Conservation (phyloP, 2,113 vertebrate species). For the Cairina moschata region DNA sequence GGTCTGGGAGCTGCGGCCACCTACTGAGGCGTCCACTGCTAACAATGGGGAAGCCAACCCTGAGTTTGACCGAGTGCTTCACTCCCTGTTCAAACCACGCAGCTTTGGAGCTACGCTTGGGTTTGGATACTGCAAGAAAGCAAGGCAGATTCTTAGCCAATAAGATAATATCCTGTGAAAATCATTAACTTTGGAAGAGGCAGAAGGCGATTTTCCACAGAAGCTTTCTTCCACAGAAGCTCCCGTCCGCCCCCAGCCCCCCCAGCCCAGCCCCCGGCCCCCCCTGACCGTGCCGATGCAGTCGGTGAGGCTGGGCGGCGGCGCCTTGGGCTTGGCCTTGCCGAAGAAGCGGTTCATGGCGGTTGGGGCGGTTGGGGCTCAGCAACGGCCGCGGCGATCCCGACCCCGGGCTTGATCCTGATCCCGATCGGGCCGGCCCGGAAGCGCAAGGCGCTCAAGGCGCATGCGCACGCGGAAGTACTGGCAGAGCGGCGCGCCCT, state of each 20-base stretch:
- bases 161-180: not conserved
- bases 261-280: too few relatives aligned
- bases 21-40: not conserved
- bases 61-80: not conserved
- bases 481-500: fast-evolving
- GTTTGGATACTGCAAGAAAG: not conserved
- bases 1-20: not conserved
- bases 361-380: not conserved
- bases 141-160: not conserved
- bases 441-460: not conserved
- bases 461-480: not conserved
- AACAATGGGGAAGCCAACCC: not conserved
- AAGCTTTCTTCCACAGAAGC: not conserved
- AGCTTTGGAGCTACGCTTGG: not conserved
- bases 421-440: not conserved
- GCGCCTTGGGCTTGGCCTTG: conserved; percentile 87
- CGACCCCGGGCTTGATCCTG: not conserved
- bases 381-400: fast-evolving
- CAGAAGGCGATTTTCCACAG: not conserved
- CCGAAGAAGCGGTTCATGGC: conserved; percentile 96
- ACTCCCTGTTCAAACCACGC: not conserved
- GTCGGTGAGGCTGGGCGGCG: conserved; percentile 93
- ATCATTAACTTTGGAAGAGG: not conserved
- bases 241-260: too few relatives aligned
- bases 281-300: conserved; percentile 89